These are phyloP conservation scores for Cynopterus brachyotis DNA, from an alignment of 2,113 vertebrate species.

Conservation along the genomic window DNA sequence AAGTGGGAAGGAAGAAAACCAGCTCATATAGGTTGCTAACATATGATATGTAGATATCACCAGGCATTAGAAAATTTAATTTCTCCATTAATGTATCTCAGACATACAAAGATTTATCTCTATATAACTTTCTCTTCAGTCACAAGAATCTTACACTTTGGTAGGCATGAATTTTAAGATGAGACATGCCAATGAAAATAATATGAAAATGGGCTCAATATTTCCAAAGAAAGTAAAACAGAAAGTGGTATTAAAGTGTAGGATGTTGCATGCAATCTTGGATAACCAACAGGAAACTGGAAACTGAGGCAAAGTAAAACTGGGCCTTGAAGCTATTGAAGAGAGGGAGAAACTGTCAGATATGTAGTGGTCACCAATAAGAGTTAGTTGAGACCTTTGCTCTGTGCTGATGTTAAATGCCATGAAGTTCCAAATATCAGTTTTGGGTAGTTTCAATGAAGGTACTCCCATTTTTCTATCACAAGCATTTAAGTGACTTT, in stretches of 20 bases:
- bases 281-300: background rate
- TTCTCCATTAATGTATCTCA: background rate
- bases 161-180: background rate
- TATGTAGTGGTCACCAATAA: accelerated
- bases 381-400: background rate
- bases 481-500: background rate
- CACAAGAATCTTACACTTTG: background rate
- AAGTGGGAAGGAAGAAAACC: background rate
- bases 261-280: background rate
- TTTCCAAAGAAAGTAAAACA: background rate
- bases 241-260: background rate
- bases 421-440: background rate
- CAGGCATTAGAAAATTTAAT: background rate
- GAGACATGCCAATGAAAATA: background rate
- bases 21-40: background rate
- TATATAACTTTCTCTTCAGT: background rate
- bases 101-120: background rate
- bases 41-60: background rate
- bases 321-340: background rate
- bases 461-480: background rate
- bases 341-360: background rate
- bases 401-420: background rate
- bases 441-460: background rate
- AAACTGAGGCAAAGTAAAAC: background rate
- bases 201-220: background rate